phyloP scores from a whole-genome alignment of 2,113 vertebrate genomes.

The Carassius gibelio region DNA sequence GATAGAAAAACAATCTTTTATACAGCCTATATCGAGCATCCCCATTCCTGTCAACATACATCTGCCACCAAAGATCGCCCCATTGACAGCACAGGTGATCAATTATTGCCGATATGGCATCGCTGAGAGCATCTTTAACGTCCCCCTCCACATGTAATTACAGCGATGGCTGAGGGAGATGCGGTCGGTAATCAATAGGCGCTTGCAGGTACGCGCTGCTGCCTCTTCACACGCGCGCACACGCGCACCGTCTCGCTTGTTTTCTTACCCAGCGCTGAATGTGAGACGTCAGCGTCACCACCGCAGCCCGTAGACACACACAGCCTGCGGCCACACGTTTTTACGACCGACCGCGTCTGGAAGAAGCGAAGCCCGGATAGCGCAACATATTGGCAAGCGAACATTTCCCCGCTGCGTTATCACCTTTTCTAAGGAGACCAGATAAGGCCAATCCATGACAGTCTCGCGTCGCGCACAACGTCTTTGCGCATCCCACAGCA shows the following conservation, averaged over 20 bases:
- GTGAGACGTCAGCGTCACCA: constrained; percentile 41
- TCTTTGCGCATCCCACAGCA: constrained; percentile 71
- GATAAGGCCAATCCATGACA: constrained; percentile 75
- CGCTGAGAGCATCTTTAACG: constrained; percentile 43
- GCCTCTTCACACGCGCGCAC: constrained; percentile 52
- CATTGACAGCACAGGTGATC: constrained; percentile 32
- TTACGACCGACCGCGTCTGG: constrained; percentile 44
- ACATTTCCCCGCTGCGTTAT: constrained; percentile 74
- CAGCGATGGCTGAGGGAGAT: constrained; percentile 54
- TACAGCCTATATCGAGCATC: too few relatives aligned
- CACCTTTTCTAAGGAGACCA: constrained; percentile 73
- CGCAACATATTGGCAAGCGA: constrained; percentile 70
- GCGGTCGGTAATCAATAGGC: constrained; percentile 73
- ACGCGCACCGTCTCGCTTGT: constrained; percentile 44
- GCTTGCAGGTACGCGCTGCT: constrained; percentile 72
- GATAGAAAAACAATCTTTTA: not conserved
- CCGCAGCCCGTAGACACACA: constrained; percentile 42
- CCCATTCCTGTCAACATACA: not conserved
- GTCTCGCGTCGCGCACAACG: constrained; percentile 69
- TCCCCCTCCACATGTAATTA: constrained; percentile 54
- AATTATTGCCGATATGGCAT: constrained; percentile 26
- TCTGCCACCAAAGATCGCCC: not conserved
- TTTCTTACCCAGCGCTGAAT: constrained; percentile 47
- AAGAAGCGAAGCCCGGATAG: constrained; percentile 55
- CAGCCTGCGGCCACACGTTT: constrained; percentile 48